Percentiles rank a stretch among this genome's conserved stretches.
Evolutionary conservation across 2,113 vertebrate genomes (phyloP).

Genomic region (Pao palembangensis): DNA sequence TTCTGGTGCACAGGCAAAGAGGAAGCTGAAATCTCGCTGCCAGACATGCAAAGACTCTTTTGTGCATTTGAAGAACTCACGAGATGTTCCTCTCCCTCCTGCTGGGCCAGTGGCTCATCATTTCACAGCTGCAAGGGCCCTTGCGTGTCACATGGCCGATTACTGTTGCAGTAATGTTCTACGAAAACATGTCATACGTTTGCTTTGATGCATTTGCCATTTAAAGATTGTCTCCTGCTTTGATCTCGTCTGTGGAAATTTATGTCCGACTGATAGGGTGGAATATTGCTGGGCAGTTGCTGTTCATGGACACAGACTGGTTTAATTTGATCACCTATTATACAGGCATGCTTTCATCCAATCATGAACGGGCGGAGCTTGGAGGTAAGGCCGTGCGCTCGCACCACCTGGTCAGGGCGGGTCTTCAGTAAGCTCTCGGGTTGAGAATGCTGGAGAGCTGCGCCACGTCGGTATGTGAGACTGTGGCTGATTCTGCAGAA

Average conservation of each 20-base stretch:
- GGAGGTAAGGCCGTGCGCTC: conserved; percentile 8
- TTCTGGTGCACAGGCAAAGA: conserved; percentile 21
- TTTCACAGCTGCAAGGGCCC: no score
- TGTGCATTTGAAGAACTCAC: conserved; percentile 28
- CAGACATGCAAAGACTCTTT: conserved; percentile 75
- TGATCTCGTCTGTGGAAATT: background rate
- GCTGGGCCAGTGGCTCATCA: no score
- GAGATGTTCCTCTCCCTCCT: no score
- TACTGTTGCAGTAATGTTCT: no score
- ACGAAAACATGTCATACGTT: no score
- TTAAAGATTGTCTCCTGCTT: conserved; percentile 4
- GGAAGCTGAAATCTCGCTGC: conserved; percentile 57
- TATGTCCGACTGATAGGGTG: no score
- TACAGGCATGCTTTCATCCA: conserved; percentile 4
- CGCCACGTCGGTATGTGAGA: background rate
- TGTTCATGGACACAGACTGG: no score
- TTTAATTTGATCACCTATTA: no score
- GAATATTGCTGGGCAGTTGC: no score
- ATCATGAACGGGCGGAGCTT: conserved; percentile 1
- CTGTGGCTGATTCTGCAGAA: background rate
- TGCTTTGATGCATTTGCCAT: conserved; percentile 15
- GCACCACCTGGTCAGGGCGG: conserved; percentile 45
- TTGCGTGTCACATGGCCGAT: no score
- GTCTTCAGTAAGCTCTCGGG: conserved; percentile 26
- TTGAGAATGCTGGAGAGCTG: conserved; percentile 8